A percentile compares a stretch with the other conserved stretches of the same genome.
phyloP scores from a whole-genome alignment of 2,113 vertebrate genomes.

The Toxostoma redivivum region DNA sequence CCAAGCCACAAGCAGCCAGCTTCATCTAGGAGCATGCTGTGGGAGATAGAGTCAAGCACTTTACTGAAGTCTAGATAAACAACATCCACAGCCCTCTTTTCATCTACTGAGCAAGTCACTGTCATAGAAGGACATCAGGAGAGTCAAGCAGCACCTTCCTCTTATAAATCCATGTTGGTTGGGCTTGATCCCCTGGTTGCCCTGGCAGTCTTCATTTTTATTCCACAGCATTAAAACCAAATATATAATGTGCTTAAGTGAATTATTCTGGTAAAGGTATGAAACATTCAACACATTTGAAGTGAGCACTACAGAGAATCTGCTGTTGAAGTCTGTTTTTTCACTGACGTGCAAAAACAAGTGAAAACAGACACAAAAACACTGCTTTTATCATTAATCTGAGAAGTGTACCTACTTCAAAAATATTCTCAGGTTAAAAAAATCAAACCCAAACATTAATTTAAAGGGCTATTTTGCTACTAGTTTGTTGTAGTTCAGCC shows the following conservation, averaged over 20 bases:
- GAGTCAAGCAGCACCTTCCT: not conserved
- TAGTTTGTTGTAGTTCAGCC: not conserved
- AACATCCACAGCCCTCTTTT: not conserved
- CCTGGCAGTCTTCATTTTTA: not conserved
- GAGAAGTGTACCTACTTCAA: not conserved
- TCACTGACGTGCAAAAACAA: not conserved
- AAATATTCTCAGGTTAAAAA: not conserved
- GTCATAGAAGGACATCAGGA: not conserved
- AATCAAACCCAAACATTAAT: not conserved
- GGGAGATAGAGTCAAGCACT: not conserved
- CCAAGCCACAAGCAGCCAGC: not conserved
- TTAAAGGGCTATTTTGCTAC: not conserved
- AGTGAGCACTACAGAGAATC: not conserved
- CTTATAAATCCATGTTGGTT: not conserved
- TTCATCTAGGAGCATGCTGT: not conserved
- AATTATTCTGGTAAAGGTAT: not conserved
- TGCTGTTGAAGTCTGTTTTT: not conserved
- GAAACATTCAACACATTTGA: not conserved
- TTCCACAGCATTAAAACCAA: not conserved
- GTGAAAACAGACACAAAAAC: not conserved
- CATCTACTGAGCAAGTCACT: not conserved
- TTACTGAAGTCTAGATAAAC: not conserved
- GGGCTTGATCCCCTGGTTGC: not conserved
- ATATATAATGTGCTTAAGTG: not conserved
- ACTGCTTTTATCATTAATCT: not conserved